Base-by-base conservation (phyloP, 2,113 vertebrate genomes). In the Piaya cayana region DNA sequence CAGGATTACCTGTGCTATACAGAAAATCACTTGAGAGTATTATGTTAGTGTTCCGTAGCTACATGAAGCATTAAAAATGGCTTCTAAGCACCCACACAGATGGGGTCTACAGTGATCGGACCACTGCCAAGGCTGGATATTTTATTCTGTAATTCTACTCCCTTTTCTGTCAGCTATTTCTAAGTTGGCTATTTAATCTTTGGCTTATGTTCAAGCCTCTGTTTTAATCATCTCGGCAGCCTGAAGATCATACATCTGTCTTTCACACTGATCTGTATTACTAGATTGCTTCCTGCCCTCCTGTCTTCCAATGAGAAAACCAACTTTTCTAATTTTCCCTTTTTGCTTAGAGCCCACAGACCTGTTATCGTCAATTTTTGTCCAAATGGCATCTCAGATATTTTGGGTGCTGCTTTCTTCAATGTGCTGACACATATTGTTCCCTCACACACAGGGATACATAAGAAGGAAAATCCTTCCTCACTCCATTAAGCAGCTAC, bases 151-250 rank as follows among this genome's bases (percentile, higher is more conserved):
- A 85, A 42, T 87, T 93, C 39, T 64, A 3, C 26, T 72, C 27
- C 36, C 25, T 94, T 85, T 81, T 71, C 56, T 83, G 17, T 58
- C 43, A 84, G 39, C 59, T 80, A 30, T 37, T 67, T 92, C 64
- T 53, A 37, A 76, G 37, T 80, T 52, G 75, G 7, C 34, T 75
- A 3, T 64, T 78, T 64, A 86, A 92, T 50, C 60, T 27, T 49
- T 92, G 42, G 26, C 27, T 90, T 62, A 53, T 1, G 1, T 47
- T 88, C 68, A 80, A 91, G 59, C 32, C 50, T 59, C 55, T 86
- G n/a, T 67, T 95, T 74, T 63, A 90, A 81, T 77, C 56, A 92
- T 71, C 43, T 90, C 56, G 74, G 55, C 60, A 91, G 55, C 52
- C 68, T 87, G 59, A 93, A 85, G 82, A 80, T 47, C 50, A 36